Conservation (phyloP, 2,797 vertebrate genomes). For the Steatocranus sp. region DNA sequence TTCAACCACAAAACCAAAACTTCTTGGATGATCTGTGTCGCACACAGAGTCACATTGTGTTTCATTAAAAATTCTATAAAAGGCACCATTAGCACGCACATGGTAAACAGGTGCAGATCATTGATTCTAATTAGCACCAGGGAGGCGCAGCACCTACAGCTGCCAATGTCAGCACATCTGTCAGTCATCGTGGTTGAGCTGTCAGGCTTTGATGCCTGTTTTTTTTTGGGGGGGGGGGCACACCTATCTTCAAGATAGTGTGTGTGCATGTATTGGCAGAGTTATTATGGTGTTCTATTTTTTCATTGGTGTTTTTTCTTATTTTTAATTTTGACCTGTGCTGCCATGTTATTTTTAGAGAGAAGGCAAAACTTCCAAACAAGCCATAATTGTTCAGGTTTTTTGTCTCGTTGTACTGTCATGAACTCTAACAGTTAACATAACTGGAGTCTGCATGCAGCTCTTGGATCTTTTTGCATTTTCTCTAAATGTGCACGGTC, state of each 20-base stretch:
- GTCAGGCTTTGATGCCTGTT: not conserved
- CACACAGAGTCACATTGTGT: not conserved
- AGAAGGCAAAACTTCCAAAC: not conserved
- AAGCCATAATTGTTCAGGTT: accelerated
- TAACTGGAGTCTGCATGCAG: not conserved
- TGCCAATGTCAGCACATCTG: not conserved
- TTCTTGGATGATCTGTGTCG: not conserved
- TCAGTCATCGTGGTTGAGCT: not conserved
- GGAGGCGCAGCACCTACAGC: not conserved
- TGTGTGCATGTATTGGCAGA: not conserved
- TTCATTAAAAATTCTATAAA: not conserved
- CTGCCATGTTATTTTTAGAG: not conserved
- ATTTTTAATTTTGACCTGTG: not conserved
- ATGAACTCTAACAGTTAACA: not conserved
- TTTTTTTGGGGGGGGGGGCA: too few species aligned
- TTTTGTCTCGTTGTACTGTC: not conserved
- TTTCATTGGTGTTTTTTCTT: not conserved
- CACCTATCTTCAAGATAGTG: not conserved
- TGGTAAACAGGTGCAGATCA: not conserved
- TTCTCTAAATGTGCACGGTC: not conserved
- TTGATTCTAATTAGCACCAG: not conserved
- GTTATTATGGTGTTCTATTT: not conserved
- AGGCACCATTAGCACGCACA: not conserved
- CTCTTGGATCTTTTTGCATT: not conserved
- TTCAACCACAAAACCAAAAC: not conserved